A percentile compares a stretch with the other conserved stretches of the same genome.
Conservation (phyloP, 2,888 invertebrate species). For the Trissonchulus sp. region DNA sequence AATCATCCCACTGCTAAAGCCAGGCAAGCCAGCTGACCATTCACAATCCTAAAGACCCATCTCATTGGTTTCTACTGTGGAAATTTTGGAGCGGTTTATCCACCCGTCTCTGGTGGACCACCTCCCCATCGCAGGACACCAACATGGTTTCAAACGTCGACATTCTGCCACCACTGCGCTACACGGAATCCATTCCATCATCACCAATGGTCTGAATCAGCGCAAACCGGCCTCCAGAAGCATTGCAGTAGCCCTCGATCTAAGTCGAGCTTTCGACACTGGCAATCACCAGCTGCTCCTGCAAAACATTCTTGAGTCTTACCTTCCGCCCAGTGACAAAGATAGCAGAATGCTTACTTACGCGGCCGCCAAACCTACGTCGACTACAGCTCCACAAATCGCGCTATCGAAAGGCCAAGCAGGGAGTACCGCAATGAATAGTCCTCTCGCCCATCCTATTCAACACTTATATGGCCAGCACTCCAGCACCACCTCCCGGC, state of each 20-base stretch:
- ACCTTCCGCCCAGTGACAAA: not conserved
- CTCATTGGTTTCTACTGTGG: slow-evolving; percentile 1
- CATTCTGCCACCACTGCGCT: not conserved
- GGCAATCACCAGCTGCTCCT: slow-evolving; percentile 3
- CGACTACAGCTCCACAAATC: slow-evolving; percentile 10
- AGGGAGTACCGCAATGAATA: slow-evolving; percentile 6
- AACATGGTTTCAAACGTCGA: slow-evolving; percentile 1
- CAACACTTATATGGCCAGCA: not conserved
- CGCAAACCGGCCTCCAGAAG: slow-evolving; percentile 5
- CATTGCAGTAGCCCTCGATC: slow-evolving; percentile 3
- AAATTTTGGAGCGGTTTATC: not conserved
- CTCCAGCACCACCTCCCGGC: not conserved
- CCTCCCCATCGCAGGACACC: not conserved
- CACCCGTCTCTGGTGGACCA: not conserved
- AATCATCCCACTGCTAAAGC: slow-evolving; percentile 14
- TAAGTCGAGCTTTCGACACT: slow-evolving; percentile 10
- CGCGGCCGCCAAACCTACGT: slow-evolving; percentile 8
- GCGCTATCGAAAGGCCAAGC: not conserved
- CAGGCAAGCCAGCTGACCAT: not conserved
- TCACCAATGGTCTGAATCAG: not conserved
- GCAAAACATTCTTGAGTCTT: not conserved
- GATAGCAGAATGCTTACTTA: not conserved
- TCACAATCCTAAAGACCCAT: slow-evolving; percentile 7
- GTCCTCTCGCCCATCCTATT: slow-evolving; percentile 8
- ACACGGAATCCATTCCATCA: not conserved